Base-by-base conservation (phyloP, 2,888 invertebrate genomes). In the Nomada fucata region DNA sequence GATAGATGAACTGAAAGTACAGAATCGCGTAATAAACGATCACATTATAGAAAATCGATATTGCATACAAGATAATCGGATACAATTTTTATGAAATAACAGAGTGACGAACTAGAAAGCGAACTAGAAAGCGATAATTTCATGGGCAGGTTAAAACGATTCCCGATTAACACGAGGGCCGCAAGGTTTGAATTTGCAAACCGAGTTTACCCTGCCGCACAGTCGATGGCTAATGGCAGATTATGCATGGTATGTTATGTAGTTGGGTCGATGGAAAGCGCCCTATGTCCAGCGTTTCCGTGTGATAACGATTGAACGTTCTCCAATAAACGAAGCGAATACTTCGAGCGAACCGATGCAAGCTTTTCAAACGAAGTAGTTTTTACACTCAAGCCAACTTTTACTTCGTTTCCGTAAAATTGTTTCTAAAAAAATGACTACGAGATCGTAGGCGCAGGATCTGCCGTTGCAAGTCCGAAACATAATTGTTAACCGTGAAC, bases 261-360 rank as follows among this genome's bases (percentile, higher is more conserved):
- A 82, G 88, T 86, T 83, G 79, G 74, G 71, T 84, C 83, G 85
- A 87, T 85, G 87, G 78, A 87, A 87, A 82, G 61, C 80, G 55
- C 55, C 65, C 75, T 68, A 52, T 59, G 73, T 77, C 59, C 79
- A 70, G 59, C 72, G 72, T 79, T 76, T 44, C 79, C 29, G 67
- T 68, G 42, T 82, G 84, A 82, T 84, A 77, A 84, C 75, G 77
- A 73, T 59, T 82, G 67, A 76, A 79, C 76, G 69, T 77, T 67
- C 79, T 70, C 79, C 55, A 52, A 83, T 79, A 78, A 82, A 65
- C 61, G 68, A 75, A 73, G 70, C 59, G 70, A 80, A 85, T 85
- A 81, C 84, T 82, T 83, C 67, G 70, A 64, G 23, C 61, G 36
- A n/a, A 13, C 23, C 4, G 60, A 36, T 13, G 60, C 60, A 13